Base-by-base conservation (phyloP, 2,888 invertebrate genomes). In the Tipula unca region DNA sequence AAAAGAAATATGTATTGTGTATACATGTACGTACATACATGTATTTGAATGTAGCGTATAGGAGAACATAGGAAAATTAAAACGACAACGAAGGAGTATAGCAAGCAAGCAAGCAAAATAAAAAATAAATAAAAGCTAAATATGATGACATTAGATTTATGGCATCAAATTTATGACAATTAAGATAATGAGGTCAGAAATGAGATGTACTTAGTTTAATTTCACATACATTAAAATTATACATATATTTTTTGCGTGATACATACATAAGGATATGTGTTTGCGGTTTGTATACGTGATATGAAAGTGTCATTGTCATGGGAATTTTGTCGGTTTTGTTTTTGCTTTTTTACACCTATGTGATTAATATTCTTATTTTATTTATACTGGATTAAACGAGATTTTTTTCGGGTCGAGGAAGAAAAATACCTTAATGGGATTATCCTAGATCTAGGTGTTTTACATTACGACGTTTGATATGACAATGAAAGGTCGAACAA, bases 141-240 rank as follows among this genome's bases (percentile, higher is more conserved):
- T 25, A 69, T 69, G 69, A 69, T 69, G 69, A 25, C 69, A 69
- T 20, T 69, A 69, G 69, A 69, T 69, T 69, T 69, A 69, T 25
- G 10, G 69, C 69, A 69, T 69, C 25, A 69, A 69, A 69, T 69
- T 69, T 69, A 25, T 69, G 69, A 69, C 69, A 69, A 69, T 69
- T 69, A 69, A 69, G 69, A 25, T 69, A 69, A 69, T 69, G 69
- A 69, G 69, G 69, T 69, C 69, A 69, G 69, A 69, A 69, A 69
- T 69, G 69, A 69, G 25, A 69, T 69, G 69, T 69, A 69, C 69
- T 69, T 69, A 69, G 25, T 25, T 69, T 69, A 69, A 69, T 69
- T 69, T 69, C 69, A 69, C 25, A 8, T 69, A 69, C 48, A 48
- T 48, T 48, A 48, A 14, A 48, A n/a, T 39, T 39, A 39, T 39